Evolutionary conservation across 2,888 invertebrate genomes (phyloP).

Genomic region (Callosobruchus maculatus): DNA sequence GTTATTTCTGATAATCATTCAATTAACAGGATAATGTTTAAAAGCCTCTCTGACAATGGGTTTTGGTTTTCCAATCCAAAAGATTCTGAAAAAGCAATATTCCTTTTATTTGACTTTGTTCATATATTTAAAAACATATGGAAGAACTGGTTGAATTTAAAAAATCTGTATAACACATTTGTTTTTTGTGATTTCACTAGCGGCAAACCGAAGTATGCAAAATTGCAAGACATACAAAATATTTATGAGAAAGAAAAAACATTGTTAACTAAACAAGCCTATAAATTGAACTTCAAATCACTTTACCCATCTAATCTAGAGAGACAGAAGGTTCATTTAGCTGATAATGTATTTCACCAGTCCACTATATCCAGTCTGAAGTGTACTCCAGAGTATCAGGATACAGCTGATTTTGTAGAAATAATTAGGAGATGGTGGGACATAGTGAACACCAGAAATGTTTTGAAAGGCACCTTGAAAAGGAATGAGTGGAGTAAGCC

Average conservation of each 20-base stretch:
- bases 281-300: slow-evolving; percentile 1
- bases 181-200: not conserved
- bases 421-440: not conserved
- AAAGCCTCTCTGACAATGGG: no score
- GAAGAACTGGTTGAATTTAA: no score
- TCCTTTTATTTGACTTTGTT: no score
- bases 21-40: no score
- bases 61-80: no score
- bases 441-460: not conserved
- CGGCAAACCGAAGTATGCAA: not conserved
- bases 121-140: no score
- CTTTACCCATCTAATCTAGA: not conserved
- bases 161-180: not conserved
- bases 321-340: not conserved
- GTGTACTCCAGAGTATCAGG: not conserved
- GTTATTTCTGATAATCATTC: no score
- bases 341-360: slow-evolving; percentile 1
- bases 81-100: no score
- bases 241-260: not conserved
- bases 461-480: not conserved
- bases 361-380: not conserved
- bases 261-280: not conserved
- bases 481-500: not conserved
- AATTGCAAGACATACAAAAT: not conserved
- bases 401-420: no score